These are phyloP conservation scores for Cephus rjabovi DNA, from an alignment of 2,888 invertebrate species.

Conservation along the genomic window DNA sequence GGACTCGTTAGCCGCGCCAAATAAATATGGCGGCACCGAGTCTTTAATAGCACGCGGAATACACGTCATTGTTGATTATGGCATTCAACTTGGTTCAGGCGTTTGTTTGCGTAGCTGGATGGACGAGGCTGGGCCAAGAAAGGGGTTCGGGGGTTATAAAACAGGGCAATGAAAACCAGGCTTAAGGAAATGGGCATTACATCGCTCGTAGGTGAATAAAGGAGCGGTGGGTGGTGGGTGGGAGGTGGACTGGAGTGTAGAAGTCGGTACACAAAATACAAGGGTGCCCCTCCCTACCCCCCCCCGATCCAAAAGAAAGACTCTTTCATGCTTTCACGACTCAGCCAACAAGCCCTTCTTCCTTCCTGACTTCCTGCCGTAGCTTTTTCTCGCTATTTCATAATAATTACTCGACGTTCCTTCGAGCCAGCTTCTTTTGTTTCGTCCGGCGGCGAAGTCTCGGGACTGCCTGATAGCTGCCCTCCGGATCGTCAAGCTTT, in stretches of 20 bases:
- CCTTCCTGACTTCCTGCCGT: background rate
- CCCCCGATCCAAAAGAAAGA: background rate
- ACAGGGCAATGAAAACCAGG: background rate
- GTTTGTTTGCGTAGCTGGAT: background rate
- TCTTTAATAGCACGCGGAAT: background rate
- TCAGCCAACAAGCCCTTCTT: background rate
- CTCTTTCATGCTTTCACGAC: background rate
- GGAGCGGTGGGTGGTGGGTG: background rate
- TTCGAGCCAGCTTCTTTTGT: background rate
- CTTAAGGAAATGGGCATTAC: background rate
- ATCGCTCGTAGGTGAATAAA: background rate
- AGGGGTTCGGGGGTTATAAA: background rate
- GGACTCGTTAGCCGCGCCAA: background rate
- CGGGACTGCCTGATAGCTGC: background rate
- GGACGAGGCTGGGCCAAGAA: background rate
- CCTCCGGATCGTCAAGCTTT: background rate
- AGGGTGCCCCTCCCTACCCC: background rate
- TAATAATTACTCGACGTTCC: background rate
- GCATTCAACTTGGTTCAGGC: background rate
- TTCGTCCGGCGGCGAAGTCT: background rate
- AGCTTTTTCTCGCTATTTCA: background rate
- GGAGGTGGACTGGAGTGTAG: no score
- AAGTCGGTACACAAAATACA: background rate
- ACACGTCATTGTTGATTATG: background rate
- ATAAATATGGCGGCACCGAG: background rate